Evolutionary conservation across 2,797 vertebrate genomes (phyloP).

Genomic region (Tinamus major): DNA sequence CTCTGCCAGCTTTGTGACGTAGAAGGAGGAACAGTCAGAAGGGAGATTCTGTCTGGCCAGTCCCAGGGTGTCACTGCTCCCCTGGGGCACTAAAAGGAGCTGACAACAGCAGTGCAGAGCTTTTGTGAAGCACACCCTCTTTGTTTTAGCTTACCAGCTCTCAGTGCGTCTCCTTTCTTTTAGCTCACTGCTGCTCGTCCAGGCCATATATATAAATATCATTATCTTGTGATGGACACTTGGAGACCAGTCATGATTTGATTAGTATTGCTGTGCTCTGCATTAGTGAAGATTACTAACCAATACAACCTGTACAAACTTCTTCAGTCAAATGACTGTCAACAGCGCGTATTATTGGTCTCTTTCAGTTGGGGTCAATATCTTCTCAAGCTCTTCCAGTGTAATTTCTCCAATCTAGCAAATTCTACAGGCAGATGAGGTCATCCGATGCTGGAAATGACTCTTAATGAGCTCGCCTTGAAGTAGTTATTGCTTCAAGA

Average conservation of each 20-base stretch:
- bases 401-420: background rate
- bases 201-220: background rate
- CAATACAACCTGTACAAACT: no score
- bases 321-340: background rate
- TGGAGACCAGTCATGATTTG: background rate
- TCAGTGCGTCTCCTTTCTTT: rapidly evolving
- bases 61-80: background rate
- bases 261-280: background rate
- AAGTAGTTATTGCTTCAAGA: background rate
- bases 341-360: no score
- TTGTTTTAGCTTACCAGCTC: rapidly evolving
- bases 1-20: background rate
- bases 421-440: background rate
- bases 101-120: background rate
- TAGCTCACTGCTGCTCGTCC: rapidly evolving
- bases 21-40: background rate
- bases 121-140: background rate
- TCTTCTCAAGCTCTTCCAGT: background rate
- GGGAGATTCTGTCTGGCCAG: background rate
- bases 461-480: background rate
- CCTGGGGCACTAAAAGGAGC: background rate
- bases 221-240: rapidly evolving
- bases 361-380: rapidly evolving
- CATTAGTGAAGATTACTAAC: rapidly evolving
- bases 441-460: background rate